phyloP scores from a whole-genome alignment of 2,888 invertebrate genomes.

The Atherix ibis region DNA sequence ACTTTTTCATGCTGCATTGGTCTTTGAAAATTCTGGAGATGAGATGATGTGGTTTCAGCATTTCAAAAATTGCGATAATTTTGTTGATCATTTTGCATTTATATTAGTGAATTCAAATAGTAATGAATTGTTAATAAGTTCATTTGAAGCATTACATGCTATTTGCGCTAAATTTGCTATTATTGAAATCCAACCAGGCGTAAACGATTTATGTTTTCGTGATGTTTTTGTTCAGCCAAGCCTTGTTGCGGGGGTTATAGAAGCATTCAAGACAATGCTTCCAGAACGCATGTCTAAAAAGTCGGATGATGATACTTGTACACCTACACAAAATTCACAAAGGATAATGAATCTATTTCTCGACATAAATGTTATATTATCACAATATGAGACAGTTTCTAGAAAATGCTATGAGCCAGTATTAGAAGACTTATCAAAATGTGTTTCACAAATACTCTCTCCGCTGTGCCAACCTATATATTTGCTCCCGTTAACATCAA shows the following conservation, averaged over 20 bases:
- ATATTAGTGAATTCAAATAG: constrained; percentile 61
- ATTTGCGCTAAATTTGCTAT: constrained; percentile 34
- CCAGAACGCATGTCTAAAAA: constrained; percentile 10
- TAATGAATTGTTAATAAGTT: constrained; percentile 38
- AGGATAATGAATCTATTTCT: constrained; percentile 30
- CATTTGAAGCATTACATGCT: constrained; percentile 44
- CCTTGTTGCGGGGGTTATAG: constrained; percentile 25
- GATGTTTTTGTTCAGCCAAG: constrained; percentile 24
- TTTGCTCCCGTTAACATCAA: constrained; percentile 22
- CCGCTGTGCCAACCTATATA: constrained; percentile 23
- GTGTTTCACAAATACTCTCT: constrained; percentile 23
- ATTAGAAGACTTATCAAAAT: constrained; percentile 19
- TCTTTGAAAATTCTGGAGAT: constrained; percentile 33
- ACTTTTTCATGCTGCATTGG: constrained; percentile 40
- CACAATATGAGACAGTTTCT: constrained; percentile 24
- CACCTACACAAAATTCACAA: constrained; percentile 19
- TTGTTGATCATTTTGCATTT: constrained; percentile 46
- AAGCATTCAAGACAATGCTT: constrained; percentile 25
- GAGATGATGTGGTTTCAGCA: constrained; percentile 34
- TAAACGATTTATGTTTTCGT: constrained; percentile 17
- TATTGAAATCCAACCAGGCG: constrained; percentile 18
- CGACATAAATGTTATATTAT: constrained; percentile 28
- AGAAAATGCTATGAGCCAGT: constrained; percentile 18
- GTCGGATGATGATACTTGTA: constrained; percentile 10
- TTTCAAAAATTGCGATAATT: constrained; percentile 34